Conservation (phyloP, 2,888 invertebrate genomes). For the Yponomeuta cagnagella region DNA sequence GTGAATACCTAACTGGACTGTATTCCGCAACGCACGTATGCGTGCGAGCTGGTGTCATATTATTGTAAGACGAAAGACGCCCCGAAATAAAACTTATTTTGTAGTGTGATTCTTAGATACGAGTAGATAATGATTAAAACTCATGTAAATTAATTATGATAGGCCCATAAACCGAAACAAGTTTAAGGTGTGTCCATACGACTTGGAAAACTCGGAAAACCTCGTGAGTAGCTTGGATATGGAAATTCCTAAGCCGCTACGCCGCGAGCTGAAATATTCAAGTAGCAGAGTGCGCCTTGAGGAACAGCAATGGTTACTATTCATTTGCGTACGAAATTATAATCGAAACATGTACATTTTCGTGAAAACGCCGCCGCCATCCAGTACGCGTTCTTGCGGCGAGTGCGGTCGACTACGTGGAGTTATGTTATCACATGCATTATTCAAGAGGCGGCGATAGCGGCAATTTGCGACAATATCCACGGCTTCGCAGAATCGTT, state of each 20-base stretch:
- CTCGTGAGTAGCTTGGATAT: neutral
- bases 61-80: neutral
- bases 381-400: constrained; percentile 29
- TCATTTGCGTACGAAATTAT: constrained; percentile 8
- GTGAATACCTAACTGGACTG: constrained; percentile 3
- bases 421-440: constrained; percentile 73
- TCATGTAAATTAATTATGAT: neutral
- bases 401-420: constrained; percentile 52
- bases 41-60: neutral
- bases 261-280: neutral
- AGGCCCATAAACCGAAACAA: neutral
- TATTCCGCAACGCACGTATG: neutral
- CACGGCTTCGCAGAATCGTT: constrained; percentile 67
- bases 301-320: neutral
- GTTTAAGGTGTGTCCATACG: neutral
- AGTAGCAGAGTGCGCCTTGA: neutral
- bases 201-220: neutral
- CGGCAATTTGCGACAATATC: constrained; percentile 75
- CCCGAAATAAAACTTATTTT: neutral
- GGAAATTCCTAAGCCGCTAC: neutral
- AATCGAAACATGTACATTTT: constrained; percentile 7
- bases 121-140: neutral
- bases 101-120: neutral
- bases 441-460: constrained; percentile 74
- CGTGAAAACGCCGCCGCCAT: constrained; percentile 9